Conservation (phyloP, 1,140 invertebrate species). For the Augochlora pura region DNA sequence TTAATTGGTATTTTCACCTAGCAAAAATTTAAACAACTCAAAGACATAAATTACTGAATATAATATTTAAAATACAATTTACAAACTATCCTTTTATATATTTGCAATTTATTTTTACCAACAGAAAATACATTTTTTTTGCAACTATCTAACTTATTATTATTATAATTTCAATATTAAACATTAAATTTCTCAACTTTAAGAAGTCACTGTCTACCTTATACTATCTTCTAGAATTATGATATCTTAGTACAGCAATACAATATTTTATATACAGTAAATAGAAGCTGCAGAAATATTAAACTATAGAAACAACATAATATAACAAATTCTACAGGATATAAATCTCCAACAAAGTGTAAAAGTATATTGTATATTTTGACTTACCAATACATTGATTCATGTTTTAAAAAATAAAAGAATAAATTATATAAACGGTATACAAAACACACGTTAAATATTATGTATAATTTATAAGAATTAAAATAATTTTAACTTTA, state of each 20-base stretch:
- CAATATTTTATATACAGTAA: background rate
- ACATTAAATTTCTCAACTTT: too few relatives aligned
- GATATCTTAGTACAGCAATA: background rate
- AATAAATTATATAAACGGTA: slow-evolving; percentile 29
- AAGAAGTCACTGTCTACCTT: too few relatives aligned
- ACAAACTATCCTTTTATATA: background rate
- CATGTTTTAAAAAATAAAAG: slow-evolving; percentile 33
- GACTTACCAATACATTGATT: slow-evolving; percentile 18
- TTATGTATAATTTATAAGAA: background rate
- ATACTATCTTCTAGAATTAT: too few relatives aligned
- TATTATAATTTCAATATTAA: too few relatives aligned
- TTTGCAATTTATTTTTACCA: background rate
- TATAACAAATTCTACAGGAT: background rate
- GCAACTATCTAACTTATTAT: too few relatives aligned
- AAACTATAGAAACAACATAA: background rate
- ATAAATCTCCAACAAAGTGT: background rate
- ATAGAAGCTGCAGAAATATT: background rate
- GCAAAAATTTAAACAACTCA: background rate
- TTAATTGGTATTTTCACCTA: background rate
- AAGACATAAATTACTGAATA: background rate
- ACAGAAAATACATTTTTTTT: background rate
- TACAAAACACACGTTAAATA: background rate
- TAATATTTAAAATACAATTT: background rate
- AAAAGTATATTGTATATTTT: background rate
- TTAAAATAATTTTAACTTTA: background rate